Evolutionary conservation across 1,140 invertebrate genomes (phyloP), one percentile per base, ranked within the genome.

Genomic region (Archivesica marissinica): DNA sequence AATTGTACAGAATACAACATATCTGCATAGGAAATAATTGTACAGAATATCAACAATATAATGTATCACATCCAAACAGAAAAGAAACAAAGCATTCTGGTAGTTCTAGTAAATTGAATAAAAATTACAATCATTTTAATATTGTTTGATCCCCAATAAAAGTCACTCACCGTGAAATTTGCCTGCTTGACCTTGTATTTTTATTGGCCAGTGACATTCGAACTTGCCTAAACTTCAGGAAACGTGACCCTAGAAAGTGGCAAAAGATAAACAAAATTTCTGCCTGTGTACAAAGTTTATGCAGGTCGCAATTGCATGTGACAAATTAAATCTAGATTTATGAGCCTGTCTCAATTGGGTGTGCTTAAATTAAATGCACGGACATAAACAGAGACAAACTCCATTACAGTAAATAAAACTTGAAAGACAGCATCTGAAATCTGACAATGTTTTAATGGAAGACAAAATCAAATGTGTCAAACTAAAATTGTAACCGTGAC

Each of bases 271-370:
- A 79, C 56, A 79, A 41, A 33, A 47, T 25, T 50, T 54, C 39
- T 15, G 44, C 11, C 39, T 64, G 54, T 61, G 77, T 66, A 28
- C 44, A 50, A 59, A 68, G 38, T 35, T 79, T 50, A 47, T 59
- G 39, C 74, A 47, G 77, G 33, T 79, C n/a, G 39, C 77, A 79
- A 79, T 68, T 79, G 61, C 56, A 79, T 79, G 77, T 79, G 77
- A 79, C 77, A 79, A 79, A 79, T 79, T 64, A 44, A 66, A 79
- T 47, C 20, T 15, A 61, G 61, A 79, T 79, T 79, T 79, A 79
- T 41, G 77, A 61, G 39, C 9, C 44, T 28, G 44, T 79, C 59
- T 59, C 50, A 76, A 56, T 38, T 56, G 74, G 74, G 33, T 76
- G 33, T 59, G 38, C 33, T 59, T 59, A 39, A 59, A 66, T 66